A percentile compares a stretch with the other conserved stretches of the same genome.
These are phyloP conservation scores for Umimayanthus chanpuru DNA, from an alignment of 92 coral and sea anemone genomes.

Conservation along the genomic window DNA sequence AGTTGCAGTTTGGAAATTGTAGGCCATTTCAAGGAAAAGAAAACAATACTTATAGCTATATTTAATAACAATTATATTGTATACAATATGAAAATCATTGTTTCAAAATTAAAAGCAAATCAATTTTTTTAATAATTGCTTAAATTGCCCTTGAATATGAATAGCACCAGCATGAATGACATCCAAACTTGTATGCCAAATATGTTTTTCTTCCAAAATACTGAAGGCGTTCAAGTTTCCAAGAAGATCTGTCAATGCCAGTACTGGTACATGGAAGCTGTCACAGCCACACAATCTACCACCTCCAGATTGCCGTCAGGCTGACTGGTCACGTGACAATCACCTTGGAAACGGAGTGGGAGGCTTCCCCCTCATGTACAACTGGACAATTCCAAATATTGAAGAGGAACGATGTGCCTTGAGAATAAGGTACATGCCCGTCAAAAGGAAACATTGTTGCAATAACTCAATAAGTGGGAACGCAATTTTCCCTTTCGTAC, in stretches of 20 bases:
- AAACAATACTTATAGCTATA: too few relatives aligned
- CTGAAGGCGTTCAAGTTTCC: slow-evolving; percentile 6
- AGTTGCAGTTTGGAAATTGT: too few relatives aligned
- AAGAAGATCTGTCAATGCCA: slow-evolving; percentile 37
- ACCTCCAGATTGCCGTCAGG: slow-evolving; percentile 70
- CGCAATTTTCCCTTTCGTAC: too few relatives aligned
- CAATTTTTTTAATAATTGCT: too few relatives aligned
- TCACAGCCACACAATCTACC: slow-evolving; percentile 55
- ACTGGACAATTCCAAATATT: slow-evolving; percentile 81
- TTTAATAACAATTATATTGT: too few relatives aligned
- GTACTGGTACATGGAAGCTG: slow-evolving; percentile 42
- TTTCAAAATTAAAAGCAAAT: too few relatives aligned
- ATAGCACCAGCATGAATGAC: too few relatives aligned
- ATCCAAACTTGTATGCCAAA: neutral
- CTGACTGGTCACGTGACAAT: slow-evolving; percentile 84
- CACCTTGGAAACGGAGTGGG: slow-evolving; percentile 91
- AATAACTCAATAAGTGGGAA: too few relatives aligned
- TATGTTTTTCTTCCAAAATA: neutral
- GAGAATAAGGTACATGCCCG: slow-evolving; percentile 64
- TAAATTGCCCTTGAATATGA: too few relatives aligned
- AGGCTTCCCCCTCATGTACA: slow-evolving; percentile 74
- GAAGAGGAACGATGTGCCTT: slow-evolving; percentile 66
- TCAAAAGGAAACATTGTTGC: too few relatives aligned
- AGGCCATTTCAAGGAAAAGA: too few relatives aligned
- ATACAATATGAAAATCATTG: too few relatives aligned